Conservation (phyloP, 2,113 vertebrate species). For the Chelonoidis abingdonii region DNA sequence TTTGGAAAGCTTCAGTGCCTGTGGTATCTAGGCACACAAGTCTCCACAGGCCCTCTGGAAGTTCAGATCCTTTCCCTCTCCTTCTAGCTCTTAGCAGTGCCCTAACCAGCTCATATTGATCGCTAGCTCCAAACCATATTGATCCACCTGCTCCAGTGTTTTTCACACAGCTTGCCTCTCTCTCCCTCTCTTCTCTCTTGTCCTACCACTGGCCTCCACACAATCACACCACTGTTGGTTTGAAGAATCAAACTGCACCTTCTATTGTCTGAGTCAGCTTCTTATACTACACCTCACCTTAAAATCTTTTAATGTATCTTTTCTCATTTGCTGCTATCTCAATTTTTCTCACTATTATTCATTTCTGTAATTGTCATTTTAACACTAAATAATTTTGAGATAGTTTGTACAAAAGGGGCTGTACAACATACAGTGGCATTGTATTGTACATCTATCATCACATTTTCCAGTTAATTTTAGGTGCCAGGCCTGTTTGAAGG, state of each 20-base stretch:
- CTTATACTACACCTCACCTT: background rate
- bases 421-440: background rate
- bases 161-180: background rate
- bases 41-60: background rate
- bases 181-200: background rate
- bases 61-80: background rate
- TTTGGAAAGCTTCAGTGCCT: background rate
- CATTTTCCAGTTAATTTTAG: conserved; percentile 1
- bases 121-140: background rate
- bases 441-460: background rate
- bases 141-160: background rate
- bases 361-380: background rate
- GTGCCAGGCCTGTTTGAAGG: background rate
- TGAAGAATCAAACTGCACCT: background rate
- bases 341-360: background rate
- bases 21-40: background rate
- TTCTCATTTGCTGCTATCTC: background rate
- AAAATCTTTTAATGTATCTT: background rate
- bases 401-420: background rate
- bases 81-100: background rate
- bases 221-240: background rate
- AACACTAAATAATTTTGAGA: background rate
- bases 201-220: background rate
- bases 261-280: rapidly evolving
- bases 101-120: background rate